phyloP scores from a whole-genome alignment of 2,888 invertebrate species.

The Biston betularia region DNA sequence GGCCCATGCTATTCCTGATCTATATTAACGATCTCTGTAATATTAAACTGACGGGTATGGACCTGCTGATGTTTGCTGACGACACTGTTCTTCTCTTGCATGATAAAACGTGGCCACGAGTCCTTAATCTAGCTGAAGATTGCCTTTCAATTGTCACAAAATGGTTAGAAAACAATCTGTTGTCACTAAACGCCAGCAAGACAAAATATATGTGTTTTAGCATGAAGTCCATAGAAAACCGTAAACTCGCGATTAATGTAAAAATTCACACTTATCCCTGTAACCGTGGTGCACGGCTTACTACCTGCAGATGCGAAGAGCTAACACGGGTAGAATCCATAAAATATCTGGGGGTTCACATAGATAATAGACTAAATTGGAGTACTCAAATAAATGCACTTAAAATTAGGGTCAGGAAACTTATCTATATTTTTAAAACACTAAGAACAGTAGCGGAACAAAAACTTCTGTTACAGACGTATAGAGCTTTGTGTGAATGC shows the following conservation, averaged over 20 bases:
- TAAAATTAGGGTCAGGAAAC: neutral
- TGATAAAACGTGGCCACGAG: conserved; percentile 1
- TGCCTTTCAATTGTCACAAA: conserved; percentile 1
- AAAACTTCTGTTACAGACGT: neutral
- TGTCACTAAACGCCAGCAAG: conserved; percentile 5
- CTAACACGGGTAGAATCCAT: no score
- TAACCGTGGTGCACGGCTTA: neutral
- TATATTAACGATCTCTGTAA: conserved; percentile 4
- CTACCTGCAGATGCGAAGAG: no score
- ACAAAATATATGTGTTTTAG: conserved; percentile 19
- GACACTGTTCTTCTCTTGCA: conserved; percentile 7
- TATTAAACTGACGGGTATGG: neutral
- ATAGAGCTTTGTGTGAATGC: neutral
- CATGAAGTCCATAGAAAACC: neutral
- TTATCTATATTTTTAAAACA: neutral
- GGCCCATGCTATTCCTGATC: conserved; percentile 4
- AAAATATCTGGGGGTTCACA: no score
- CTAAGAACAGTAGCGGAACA: neutral
- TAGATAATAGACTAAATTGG: neutral
- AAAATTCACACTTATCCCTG: neutral
- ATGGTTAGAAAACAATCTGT: conserved; percentile 16
- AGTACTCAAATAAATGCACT: neutral
- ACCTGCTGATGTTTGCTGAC: conserved; percentile 12
- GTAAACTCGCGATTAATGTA: neutral
- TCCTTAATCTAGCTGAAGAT: neutral